Conservation (phyloP, 2,797 vertebrate species). For the Leuciscus waleckii region DNA sequence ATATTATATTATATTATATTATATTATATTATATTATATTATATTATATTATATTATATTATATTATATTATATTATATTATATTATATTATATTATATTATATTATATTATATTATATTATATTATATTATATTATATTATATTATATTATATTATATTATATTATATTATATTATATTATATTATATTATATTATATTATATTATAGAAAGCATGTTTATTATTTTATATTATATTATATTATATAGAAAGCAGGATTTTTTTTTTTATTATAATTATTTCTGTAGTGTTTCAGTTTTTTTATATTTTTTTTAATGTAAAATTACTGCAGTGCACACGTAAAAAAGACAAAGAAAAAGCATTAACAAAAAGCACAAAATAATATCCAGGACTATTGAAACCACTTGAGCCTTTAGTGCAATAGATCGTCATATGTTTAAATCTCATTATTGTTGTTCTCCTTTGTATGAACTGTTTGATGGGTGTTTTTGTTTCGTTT, state of each 20-base stretch:
- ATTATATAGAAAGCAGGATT: neutral
- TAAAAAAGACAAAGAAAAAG: neutral
- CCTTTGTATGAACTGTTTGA: conserved; percentile 47
- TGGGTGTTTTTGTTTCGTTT: conserved; percentile 1
- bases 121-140: too few relatives aligned
- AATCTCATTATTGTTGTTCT: conserved; percentile 40
- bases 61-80: too few relatives aligned
- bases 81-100: too few relatives aligned
- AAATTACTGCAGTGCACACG: neutral
- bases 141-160: too few relatives aligned
- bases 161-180: too few relatives aligned
- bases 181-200: too few relatives aligned
- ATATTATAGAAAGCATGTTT: too few relatives aligned
- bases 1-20: too few relatives aligned
- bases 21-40: too few relatives aligned
- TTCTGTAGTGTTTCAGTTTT: neutral
- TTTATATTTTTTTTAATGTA: neutral
- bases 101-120: too few relatives aligned
- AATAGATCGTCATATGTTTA: neutral
- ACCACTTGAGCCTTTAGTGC: neutral
- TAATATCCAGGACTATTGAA: neutral
- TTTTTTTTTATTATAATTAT: neutral
- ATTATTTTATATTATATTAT: too few relatives aligned
- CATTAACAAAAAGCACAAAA: neutral
- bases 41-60: too few relatives aligned